phyloP scores from a whole-genome alignment of 2,888 invertebrate species.

The Acanthosepion esculentum region DNA sequence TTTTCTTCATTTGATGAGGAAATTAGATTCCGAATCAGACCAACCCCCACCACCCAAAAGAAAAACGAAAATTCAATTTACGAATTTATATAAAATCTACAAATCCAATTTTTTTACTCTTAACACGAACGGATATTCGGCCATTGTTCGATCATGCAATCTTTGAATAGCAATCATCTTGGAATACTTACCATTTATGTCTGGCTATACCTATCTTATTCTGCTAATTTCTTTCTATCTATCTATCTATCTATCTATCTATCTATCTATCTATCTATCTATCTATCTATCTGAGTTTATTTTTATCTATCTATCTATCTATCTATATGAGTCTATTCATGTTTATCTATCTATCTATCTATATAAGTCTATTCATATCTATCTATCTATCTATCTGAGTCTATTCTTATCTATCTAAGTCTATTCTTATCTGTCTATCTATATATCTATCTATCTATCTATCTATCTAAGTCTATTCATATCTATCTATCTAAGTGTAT shows the following conservation, averaged over 20 bases:
- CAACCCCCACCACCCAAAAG: no score
- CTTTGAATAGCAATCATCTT: no score
- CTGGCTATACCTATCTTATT: background rate
- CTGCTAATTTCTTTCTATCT: background rate
- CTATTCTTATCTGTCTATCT: background rate
- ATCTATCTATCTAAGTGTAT: slow-evolving; percentile 1
- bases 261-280: no score
- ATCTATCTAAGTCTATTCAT: background rate
- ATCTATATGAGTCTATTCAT: no score
- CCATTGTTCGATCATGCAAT: no score
- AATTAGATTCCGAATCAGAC: no score
- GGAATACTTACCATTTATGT: no score
- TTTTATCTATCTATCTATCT: background rate
- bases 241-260: background rate
- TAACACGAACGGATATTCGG: no score
- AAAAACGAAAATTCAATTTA: no score
- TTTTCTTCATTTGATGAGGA: no score
- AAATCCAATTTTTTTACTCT: no score
- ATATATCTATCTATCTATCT: background rate
- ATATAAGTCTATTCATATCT: background rate
- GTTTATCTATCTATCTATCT: background rate
- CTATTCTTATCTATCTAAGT: background rate
- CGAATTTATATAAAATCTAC: no score
- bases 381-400: background rate
- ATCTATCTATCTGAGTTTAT: background rate